Conservation (phyloP, 1,140 invertebrate species). For the Acyrthosiphon pisum region DNA sequence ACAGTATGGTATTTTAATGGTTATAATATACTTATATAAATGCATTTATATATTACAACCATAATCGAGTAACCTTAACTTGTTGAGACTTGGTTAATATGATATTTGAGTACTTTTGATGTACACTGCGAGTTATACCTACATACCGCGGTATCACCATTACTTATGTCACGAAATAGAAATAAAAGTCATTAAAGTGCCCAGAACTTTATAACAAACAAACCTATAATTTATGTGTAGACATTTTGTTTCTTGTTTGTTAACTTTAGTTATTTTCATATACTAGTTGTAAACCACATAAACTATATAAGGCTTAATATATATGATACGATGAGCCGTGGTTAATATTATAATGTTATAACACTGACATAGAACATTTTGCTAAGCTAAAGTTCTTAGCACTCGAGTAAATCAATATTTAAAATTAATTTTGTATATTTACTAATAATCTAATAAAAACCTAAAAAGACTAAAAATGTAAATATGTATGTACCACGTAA, state of each 20-base stretch:
- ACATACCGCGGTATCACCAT: background rate
- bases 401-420: background rate
- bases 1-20: background rate
- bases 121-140: background rate
- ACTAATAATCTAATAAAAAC: background rate
- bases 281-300: background rate
- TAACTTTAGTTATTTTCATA: constrained; percentile 9
- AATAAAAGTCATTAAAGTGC: background rate
- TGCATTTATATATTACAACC: background rate
- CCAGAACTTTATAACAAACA: constrained; percentile 1
- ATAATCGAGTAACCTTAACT: background rate
- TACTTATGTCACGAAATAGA: background rate
- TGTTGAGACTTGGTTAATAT: background rate
- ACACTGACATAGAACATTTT: background rate
- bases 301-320: background rate
- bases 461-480: background rate
- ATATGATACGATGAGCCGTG: background rate
- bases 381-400: background rate
- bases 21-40: background rate
- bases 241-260: background rate
- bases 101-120: background rate
- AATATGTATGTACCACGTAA: background rate
- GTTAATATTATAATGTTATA: background rate
- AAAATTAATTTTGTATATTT: background rate
- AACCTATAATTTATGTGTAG: background rate